Conservation (phyloP, 2,113 vertebrate species). For the Tenrec ecaudatus region DNA sequence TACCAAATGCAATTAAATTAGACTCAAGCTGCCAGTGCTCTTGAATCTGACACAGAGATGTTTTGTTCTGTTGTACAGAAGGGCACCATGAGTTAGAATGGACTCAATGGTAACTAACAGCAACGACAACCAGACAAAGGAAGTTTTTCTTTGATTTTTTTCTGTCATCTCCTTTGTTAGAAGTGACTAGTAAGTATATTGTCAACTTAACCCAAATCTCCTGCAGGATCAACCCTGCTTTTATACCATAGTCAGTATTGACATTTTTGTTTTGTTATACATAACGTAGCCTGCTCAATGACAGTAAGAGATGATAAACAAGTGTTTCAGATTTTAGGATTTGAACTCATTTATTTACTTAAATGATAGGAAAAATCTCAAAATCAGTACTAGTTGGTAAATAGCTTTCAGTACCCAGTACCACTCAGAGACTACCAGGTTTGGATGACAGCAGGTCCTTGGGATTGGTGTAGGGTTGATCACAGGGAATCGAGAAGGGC, state of each 20-base stretch:
- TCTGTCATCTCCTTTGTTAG: neutral
- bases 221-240: neutral
- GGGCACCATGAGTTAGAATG: neutral
- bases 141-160: constrained; percentile 9
- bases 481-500: neutral
- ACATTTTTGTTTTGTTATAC: neutral
- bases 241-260: neutral
- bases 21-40: neutral
- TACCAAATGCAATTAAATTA: constrained; percentile 11
- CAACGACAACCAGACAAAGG: neutral
- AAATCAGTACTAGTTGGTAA: constrained; percentile 29
- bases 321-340: neutral
- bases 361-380: neutral
- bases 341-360: constrained; percentile 3
- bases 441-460: neutral
- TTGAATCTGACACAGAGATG: neutral
- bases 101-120: neutral
- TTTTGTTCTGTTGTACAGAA: neutral
- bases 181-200: constrained; percentile 12
- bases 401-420: neutral
- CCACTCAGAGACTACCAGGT: neutral
- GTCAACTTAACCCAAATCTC: neutral
- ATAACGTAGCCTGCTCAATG: neutral
- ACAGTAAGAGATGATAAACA: neutral
- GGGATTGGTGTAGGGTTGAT: neutral